These are phyloP conservation scores for Diorhabda carinulata DNA, from an alignment of 1,140 invertebrate genomes.

Conservation along the genomic window DNA sequence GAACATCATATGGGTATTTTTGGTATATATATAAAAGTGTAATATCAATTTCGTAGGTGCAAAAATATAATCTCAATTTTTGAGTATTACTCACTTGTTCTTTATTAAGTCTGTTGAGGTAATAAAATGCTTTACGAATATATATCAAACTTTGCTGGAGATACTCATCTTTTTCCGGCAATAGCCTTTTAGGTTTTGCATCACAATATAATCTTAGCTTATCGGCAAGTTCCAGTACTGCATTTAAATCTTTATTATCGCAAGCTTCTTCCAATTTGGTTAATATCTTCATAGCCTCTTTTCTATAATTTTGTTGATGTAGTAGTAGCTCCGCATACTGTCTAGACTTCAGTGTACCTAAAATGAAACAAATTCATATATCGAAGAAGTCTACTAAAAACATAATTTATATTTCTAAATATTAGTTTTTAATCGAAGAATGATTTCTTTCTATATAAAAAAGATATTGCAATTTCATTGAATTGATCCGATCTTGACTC, in stretches of 20 bases:
- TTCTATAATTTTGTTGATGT: slow-evolving; percentile 48
- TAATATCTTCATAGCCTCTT: slow-evolving; percentile 49
- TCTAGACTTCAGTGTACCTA: slow-evolving; percentile 49
- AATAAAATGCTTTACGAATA: slow-evolving; percentile 36
- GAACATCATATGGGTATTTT: no score
- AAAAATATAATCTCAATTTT: no score
- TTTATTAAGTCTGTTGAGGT: slow-evolving; percentile 37
- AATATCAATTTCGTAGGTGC: no score
- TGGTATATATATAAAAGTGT: no score
- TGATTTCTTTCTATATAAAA: no score
- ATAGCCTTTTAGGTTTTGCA: slow-evolving; percentile 36
- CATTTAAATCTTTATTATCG: slow-evolving; percentile 45
- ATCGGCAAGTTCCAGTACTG: slow-evolving; percentile 39
- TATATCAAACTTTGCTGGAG: slow-evolving; percentile 36
- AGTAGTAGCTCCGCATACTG: slow-evolving; percentile 46
- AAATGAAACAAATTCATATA: slow-evolving; percentile 29
- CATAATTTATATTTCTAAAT: no score
- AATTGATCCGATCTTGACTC: no score
- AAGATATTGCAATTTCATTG: no score
- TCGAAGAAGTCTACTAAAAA: no score
- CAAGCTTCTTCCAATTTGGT: slow-evolving; percentile 49
- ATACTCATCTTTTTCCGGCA: slow-evolving; percentile 38
- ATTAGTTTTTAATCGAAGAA: no score
- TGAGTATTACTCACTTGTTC: slow-evolving; percentile 5
- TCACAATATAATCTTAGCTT: slow-evolving; percentile 46